Conservation (phyloP, 2,797 vertebrate genomes). For the Centroberyx gerrardi region DNA sequence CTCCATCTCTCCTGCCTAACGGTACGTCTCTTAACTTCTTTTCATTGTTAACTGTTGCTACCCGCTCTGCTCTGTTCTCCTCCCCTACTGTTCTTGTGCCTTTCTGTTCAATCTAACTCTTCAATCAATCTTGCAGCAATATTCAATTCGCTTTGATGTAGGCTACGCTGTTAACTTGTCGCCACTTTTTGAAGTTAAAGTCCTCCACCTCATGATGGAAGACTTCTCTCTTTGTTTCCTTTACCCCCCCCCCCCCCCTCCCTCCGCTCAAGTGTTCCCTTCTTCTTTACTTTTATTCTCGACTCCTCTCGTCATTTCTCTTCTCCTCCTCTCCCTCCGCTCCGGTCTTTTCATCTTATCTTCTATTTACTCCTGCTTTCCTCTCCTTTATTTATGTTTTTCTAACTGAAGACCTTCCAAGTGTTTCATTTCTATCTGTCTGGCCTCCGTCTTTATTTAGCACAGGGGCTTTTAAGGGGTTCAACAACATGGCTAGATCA, state of each 20-base stretch:
- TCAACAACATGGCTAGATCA: slow-evolving; percentile 44
- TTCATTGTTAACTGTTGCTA: neutral
- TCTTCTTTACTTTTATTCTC: neutral
- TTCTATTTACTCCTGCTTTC: neutral
- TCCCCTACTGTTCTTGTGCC: slow-evolving; percentile 3
- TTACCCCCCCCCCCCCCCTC: neutral
- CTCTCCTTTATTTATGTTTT: neutral
- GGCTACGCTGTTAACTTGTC: neutral
- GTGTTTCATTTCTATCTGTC: slow-evolving; percentile 21
- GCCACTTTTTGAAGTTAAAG: neutral
- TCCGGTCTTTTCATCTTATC: neutral
- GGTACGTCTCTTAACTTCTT: slow-evolving; percentile 53
- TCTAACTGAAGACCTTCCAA: slow-evolving; percentile 13
- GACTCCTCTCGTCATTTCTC: neutral
- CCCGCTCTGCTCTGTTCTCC: slow-evolving; percentile 13
- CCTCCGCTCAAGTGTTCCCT: neutral
- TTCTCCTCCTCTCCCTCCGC: neutral
- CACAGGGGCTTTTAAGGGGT: neutral
- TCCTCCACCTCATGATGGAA: neutral
- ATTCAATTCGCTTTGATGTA: slow-evolving; percentile 17
- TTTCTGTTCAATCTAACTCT: slow-evolving; percentile 28
- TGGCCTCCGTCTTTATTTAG: slow-evolving; percentile 41
- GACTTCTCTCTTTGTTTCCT: neutral
- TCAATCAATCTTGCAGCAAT: neutral
- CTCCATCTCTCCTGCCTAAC: slow-evolving; percentile 36